Percentiles rank a stretch among this genome's conserved stretches.
Evolutionary conservation across 2,797 vertebrate genomes (phyloP).

Genomic region (Neosilurus mollespiculum): DNA sequence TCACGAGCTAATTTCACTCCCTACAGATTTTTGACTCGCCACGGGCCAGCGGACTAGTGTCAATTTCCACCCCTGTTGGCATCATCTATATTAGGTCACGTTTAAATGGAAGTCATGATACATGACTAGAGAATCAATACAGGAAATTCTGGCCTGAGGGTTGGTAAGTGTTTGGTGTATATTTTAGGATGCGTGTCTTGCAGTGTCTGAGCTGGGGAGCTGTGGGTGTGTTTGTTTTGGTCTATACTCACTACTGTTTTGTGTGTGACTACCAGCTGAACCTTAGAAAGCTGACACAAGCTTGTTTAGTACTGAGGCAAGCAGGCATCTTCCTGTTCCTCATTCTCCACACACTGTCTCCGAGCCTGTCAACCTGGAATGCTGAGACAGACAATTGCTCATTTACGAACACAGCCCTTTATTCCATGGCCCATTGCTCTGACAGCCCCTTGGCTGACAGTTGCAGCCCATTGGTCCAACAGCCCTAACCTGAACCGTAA

Average conservation of each 20-base stretch:
- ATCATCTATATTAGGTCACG: no score
- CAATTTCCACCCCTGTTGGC: no score
- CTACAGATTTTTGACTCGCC: no score
- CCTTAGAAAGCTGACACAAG: conserved; percentile 31
- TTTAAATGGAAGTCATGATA: not conserved
- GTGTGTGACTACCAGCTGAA: conserved; percentile 35
- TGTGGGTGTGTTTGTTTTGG: conserved; percentile 34
- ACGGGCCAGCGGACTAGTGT: no score
- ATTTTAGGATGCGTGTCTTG: not conserved
- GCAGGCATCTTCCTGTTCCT: conserved; percentile 13
- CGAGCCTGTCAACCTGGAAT: conserved; percentile 15
- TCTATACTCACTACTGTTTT: conserved; percentile 29
- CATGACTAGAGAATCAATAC: not conserved
- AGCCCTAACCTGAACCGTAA: no score
- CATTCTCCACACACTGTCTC: not conserved
- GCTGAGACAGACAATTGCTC: conserved; percentile 15
- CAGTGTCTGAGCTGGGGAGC: not conserved
- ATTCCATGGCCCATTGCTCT: no score
- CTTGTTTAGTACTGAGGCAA: conserved; percentile 46
- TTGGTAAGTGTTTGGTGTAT: conserved; percentile 11
- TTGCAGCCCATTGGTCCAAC: no score
- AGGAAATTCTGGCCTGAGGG: not conserved
- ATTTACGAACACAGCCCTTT: not conserved
- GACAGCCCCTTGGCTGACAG: no score
- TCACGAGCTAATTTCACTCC: no score